Conservation (phyloP, 2,888 invertebrate species). For the Pseudococcus viburni region DNA sequence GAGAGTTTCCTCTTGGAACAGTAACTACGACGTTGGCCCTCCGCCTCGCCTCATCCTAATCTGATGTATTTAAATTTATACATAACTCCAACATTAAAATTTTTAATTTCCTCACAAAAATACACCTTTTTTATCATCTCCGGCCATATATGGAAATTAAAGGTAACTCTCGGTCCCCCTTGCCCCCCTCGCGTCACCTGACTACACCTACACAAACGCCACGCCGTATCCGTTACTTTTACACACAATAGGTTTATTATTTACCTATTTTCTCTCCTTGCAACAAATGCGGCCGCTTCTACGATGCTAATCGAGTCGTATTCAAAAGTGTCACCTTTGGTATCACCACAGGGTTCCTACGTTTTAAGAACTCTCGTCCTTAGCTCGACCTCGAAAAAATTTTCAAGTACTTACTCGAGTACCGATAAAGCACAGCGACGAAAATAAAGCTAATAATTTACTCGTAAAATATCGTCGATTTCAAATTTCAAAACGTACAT, state of each 20-base stretch:
- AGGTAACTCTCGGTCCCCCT: not conserved
- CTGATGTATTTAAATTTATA: slow-evolving; percentile 49
- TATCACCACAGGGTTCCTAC: not conserved
- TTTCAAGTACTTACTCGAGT: no score
- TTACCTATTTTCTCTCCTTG: not conserved
- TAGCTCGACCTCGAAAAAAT: no score
- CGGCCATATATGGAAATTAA: slow-evolving; percentile 49
- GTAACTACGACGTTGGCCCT: not conserved
- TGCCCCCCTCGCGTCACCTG: not conserved
- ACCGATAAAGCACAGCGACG: no score
- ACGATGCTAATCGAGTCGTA: not conserved
- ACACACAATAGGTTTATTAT: not conserved
- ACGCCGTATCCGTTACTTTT: not conserved
- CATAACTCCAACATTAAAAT: slow-evolving; percentile 30
- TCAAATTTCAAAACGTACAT: no score
- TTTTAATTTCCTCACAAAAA: slow-evolving; percentile 53
- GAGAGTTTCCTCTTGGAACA: not conserved
- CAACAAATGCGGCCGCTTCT: no score
- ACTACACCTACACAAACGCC: not conserved
- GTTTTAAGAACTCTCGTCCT: no score
- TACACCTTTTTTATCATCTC: slow-evolving; percentile 16
- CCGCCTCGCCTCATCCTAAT: not conserved
- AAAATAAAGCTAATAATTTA: no score
- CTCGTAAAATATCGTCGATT: no score
- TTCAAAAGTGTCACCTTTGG: slow-evolving; percentile 2